Percentiles rank a stretch among this genome's conserved stretches.
Evolutionary conservation across 2,888 invertebrate species (phyloP).

Genomic region (Dione juno): DNA sequence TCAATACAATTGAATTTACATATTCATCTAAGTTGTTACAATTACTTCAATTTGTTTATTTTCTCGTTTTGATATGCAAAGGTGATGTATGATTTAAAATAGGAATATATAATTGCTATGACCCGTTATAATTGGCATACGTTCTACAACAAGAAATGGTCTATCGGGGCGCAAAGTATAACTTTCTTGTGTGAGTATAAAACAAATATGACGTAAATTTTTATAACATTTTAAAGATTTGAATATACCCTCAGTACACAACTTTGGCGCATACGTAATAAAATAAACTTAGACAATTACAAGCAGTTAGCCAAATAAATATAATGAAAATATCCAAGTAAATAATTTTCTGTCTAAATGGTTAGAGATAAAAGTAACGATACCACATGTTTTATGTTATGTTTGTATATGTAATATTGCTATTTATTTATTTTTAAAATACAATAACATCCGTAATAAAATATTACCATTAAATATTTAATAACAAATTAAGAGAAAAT

Average conservation of each 20-base stretch:
- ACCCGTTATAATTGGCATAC: background rate
- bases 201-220: constrained; percentile 58
- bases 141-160: background rate
- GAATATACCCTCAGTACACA: constrained; percentile 50
- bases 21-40: background rate
- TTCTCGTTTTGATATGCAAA: too few relatives aligned
- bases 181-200: constrained; percentile 22
- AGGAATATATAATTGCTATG: too few relatives aligned
- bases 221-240: constrained; percentile 61
- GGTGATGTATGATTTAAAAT: too few relatives aligned
- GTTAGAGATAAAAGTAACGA: constrained; percentile 36
- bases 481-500: constrained; percentile 39
- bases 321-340: constrained; percentile 60
- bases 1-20: too few relatives aligned
- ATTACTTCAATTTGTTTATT: background rate
- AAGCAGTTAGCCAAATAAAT: constrained; percentile 75
- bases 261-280: constrained; percentile 74
- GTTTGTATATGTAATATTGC: background rate
- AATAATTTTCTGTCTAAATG: constrained; percentile 76
- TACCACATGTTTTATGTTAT: background rate
- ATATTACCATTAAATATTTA: constrained; percentile 18
- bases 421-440: constrained; percentile 5
- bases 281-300: constrained; percentile 71
- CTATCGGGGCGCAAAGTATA: background rate
- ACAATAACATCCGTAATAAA: background rate